Conservation (phyloP, 2,888 invertebrate species). For the Eremobia ochroleuca region DNA sequence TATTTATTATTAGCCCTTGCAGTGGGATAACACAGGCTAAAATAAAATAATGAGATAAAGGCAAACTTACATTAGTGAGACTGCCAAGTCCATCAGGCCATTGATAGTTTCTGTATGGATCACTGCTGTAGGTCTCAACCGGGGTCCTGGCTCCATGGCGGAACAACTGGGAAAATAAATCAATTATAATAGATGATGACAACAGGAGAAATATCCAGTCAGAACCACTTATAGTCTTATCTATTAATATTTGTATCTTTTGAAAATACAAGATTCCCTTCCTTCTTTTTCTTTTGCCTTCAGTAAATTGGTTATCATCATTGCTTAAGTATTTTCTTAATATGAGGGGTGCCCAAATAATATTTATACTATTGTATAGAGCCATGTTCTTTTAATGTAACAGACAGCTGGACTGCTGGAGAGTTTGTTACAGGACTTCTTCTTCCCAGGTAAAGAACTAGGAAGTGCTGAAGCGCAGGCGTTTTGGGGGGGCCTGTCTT, state of each 20-base stretch:
- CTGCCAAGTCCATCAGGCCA: slow-evolving; percentile 97
- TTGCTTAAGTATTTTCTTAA: not conserved
- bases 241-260: not conserved
- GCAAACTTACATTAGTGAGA: slow-evolving; percentile 93
- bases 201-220: not conserved
- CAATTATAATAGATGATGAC: not conserved
- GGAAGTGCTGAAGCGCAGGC: not conserved
- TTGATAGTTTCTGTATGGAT: slow-evolving; percentile 93
- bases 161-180: slow-evolving; percentile 92
- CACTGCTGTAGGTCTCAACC: slow-evolving; percentile 94
- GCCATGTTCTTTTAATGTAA: not conserved
- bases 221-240: not conserved
- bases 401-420: not conserved
- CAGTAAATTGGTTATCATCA: not conserved
- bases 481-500: not conserved
- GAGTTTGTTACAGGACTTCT: not conserved
- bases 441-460: not conserved
- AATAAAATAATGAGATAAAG: not conserved
- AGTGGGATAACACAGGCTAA: not conserved
- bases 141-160: slow-evolving; percentile 97
- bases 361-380: not conserved
- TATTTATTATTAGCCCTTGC: too few relatives aligned
- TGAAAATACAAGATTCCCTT: not conserved
- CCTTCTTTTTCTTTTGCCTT: too few relatives aligned
- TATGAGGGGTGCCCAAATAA: not conserved